These are phyloP conservation scores for Excalfactoria chinensis DNA, from an alignment of 2,113 vertebrate species.

Conservation along the genomic window DNA sequence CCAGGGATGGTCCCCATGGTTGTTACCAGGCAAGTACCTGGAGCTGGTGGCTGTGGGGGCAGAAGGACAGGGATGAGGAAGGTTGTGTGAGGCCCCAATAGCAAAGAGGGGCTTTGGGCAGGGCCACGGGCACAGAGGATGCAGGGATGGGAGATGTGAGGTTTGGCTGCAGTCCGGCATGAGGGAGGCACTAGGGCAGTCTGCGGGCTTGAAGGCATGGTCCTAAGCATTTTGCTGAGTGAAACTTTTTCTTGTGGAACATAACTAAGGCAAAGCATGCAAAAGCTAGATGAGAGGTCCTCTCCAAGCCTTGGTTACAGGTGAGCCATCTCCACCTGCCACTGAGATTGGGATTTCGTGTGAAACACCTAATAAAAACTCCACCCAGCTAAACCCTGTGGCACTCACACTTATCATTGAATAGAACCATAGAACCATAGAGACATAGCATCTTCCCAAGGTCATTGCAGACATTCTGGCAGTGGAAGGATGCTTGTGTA, in stretches of 20 bases:
- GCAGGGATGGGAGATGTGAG: rapidly evolving
- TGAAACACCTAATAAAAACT: not conserved
- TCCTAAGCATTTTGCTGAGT: not conserved
- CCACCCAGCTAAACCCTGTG: not conserved
- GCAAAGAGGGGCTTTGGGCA: not conserved
- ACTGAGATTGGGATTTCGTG: rapidly evolving
- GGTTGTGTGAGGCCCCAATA: not conserved
- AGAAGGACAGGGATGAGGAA: not conserved
- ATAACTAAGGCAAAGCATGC: not conserved
- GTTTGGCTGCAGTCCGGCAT: not conserved
- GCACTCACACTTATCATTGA: not conserved
- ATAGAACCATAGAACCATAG: too few species aligned
- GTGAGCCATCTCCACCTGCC: rapidly evolving
- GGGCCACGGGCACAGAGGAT: not conserved
- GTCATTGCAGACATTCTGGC: not conserved
- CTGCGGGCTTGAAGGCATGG: not conserved
- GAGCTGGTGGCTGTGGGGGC: not conserved
- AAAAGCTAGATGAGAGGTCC: not conserved
- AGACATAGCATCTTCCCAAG: not conserved
- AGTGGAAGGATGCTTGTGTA: not conserved
- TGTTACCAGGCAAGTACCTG: not conserved
- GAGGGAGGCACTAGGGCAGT: not conserved
- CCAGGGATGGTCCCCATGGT: not conserved
- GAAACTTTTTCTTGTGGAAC: not conserved
- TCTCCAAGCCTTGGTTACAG: rapidly evolving